Evolutionary conservation across 2,888 invertebrate genomes (phyloP), one percentile per base, ranked within the genome.

Genomic region (Lasioglossum malachurum): DNA sequence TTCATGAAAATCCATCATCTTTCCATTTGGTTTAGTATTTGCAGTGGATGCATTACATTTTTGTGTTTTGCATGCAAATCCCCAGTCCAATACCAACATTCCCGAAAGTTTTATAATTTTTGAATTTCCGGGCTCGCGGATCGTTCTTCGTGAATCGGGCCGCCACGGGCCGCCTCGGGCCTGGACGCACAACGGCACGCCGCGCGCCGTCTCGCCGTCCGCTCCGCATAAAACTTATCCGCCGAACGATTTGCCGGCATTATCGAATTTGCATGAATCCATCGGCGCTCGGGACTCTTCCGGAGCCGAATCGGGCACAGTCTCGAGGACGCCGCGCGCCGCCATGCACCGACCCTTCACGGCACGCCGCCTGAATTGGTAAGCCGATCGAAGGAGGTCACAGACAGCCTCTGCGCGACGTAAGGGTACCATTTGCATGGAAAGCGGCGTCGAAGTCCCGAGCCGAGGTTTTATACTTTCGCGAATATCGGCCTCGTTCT

Each of bases 201-300:
- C 41, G 46, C 46, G 27, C 16, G 27, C 7, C 14, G 12, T 0
- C 41, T 53, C 14, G 60, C 44, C 27, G 44, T 44, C 46, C 72
- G 73, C 19, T n/a, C 31, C 49, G 73, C 31, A 46, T 35, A 74
- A 73, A 74, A 88, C 87, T 89, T 90, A 90, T 89, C 88, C 89
- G 82, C 82, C 78, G 84, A 87, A 87, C 91, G 88, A 88, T 89
- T 91, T 90, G 83, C 85, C 77, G 86, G 84, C 71, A 89, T 89
- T 90, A 90, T 89, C 88, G 90, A 90, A 91, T 91, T 91, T 88
- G 83, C 91, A 90, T 89, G 87, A 83, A 87, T 88, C 87, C 87
- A 81, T 88, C 82, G 79, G 80, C 72, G 31, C 79, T 38, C 23
- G 79, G 80, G 82, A 86, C 76, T 64, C 31, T 87, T 82, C 67